A percentile compares a stretch with the other conserved stretches of the same genome.
phyloP scores from a whole-genome alignment of 1,140 invertebrate species.

The Drosophila mojavensis region DNA sequence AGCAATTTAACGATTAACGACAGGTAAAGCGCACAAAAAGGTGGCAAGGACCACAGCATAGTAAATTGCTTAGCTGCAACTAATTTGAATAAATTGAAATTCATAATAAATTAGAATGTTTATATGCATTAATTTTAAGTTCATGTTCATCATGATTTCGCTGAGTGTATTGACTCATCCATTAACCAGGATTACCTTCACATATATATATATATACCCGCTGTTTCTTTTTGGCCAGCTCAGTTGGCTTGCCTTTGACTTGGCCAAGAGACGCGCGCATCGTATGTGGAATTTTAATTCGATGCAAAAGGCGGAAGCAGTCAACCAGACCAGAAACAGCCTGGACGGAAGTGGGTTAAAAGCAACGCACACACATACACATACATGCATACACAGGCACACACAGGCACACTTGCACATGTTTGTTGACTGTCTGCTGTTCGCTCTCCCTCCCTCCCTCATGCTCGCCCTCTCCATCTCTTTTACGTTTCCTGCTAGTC shows the following conservation, averaged over 20 bases:
- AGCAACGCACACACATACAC: slow-evolving; percentile 42
- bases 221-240: neutral
- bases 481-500: neutral
- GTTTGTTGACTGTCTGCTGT: slow-evolving; percentile 45
- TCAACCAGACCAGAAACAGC: slow-evolving; percentile 41
- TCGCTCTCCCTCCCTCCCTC: neutral
- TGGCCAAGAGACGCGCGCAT: slow-evolving; percentile 34
- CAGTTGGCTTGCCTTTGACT: slow-evolving; percentile 20
- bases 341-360: slow-evolving; percentile 60
- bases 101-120: no score
- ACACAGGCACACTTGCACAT: slow-evolving; percentile 29
- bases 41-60: neutral
- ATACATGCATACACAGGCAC: slow-evolving; percentile 10
- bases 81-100: neutral
- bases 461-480: neutral
- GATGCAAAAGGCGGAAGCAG: slow-evolving; percentile 48
- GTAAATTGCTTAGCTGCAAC: neutral
- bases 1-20: slow-evolving; percentile 70
- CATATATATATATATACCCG: slow-evolving; percentile 2
- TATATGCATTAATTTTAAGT: no score
- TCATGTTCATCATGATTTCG: slow-evolving; percentile 2
- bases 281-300: slow-evolving; percentile 66
- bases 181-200: slow-evolving; percentile 57
- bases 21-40: slow-evolving; percentile 5
- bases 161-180: slow-evolving; percentile 40